These are phyloP conservation scores for Tyria jacobaeae DNA, from an alignment of 2,888 invertebrate genomes.

Conservation along the genomic window DNA sequence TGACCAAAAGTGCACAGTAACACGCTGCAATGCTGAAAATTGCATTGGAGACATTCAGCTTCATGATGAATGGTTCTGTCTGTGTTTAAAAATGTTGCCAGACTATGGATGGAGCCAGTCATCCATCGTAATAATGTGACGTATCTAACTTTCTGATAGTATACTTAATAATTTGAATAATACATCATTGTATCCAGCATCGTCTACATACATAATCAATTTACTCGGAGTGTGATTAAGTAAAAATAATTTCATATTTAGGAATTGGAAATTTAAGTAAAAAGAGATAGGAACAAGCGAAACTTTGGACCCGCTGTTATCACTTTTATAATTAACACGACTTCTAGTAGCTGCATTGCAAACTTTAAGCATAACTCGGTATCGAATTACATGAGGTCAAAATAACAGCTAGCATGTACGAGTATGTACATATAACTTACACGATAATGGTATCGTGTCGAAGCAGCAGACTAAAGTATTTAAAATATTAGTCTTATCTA, in stretches of 20 bases:
- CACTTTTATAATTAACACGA: no score
- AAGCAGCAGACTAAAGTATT: no score
- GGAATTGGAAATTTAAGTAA: not conserved
- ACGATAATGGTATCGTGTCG: no score
- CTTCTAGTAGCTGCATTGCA: no score
- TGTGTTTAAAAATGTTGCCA: slow-evolving; percentile 49
- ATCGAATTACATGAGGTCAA: no score
- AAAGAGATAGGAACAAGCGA: no score
- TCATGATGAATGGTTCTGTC: slow-evolving; percentile 52
- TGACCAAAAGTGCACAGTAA: slow-evolving; percentile 49
- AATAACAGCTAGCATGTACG: no score
- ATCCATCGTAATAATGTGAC: slow-evolving; percentile 51
- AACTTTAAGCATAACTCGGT: no score
- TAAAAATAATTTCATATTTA: not conserved
- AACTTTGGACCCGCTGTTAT: no score
- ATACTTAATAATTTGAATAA: slow-evolving; percentile 14
- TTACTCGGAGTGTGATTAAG: not conserved
- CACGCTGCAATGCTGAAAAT: slow-evolving; percentile 49
- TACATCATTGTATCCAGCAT: not conserved
- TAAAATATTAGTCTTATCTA: no score
- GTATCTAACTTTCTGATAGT: slow-evolving; percentile 36
- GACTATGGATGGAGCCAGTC: slow-evolving; percentile 43
- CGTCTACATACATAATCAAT: not conserved
- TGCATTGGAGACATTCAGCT: slow-evolving; percentile 52
- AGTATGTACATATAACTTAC: no score